Evolutionary conservation across 2,113 vertebrate genomes (phyloP).

Genomic region (Apistogramma diplotaenia): DNA sequence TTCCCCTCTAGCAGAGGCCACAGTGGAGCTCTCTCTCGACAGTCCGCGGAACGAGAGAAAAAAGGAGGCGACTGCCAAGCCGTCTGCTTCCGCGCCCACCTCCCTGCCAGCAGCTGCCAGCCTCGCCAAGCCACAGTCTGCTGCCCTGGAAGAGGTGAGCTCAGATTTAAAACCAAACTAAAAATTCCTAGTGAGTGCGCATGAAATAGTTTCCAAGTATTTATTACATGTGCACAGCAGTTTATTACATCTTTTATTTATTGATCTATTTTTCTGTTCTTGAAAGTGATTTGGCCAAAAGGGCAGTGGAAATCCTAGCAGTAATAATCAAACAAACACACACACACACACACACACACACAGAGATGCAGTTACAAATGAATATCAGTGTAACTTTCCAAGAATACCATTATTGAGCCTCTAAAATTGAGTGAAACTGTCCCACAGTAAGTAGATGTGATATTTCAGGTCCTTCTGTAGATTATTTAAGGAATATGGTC

Average conservation of each 20-base stretch:
- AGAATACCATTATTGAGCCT: no score
- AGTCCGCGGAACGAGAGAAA: constrained; percentile 83
- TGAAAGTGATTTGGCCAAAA: no score
- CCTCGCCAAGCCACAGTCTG: constrained; percentile 73
- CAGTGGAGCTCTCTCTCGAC: constrained; percentile 92
- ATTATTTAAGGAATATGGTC: no score
- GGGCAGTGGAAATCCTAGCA: no score
- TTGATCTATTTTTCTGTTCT: background rate
- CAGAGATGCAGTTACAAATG: no score
- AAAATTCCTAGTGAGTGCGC: background rate
- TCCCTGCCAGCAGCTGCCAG: constrained; percentile 71
- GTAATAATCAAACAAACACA: no score
- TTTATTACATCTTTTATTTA: background rate
- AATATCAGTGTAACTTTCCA: no score
- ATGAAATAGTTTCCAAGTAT: background rate
- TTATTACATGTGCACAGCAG: background rate
- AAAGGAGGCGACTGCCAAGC: constrained; percentile 77
- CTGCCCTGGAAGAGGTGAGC: constrained; percentile 86
- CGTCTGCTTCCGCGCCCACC: constrained; percentile 60
- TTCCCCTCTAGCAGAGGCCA: constrained; percentile 82
- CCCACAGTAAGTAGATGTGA: no score
- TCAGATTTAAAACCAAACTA: background rate
- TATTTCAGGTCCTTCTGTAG: no score
- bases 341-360: no score
- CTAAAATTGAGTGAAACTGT: no score